Evolutionary conservation across 2,888 invertebrate genomes (phyloP), one percentile per base, ranked within the genome.

Genomic region (Lasioglossum marginatum): DNA sequence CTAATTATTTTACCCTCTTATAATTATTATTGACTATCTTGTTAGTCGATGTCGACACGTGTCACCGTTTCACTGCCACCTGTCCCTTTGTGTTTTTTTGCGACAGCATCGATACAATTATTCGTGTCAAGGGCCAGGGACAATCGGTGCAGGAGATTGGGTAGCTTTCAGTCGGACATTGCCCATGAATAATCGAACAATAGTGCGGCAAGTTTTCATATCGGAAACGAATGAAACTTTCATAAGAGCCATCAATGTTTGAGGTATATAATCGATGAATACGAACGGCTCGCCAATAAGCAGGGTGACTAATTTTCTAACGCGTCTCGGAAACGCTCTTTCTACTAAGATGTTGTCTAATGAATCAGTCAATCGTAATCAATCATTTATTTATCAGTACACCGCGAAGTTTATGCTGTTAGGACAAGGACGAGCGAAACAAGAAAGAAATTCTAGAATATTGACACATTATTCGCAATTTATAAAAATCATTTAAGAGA

Each of bases 171-270:
- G 52, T 27, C 52, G 45, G 74, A 78, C 87, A n/a, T 66, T 77
- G 6, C 34, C 23, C 19, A 31, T 86, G 71, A 86, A 86, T 86
- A 86, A 86, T 86, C 75, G 77, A 86, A 27, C 19, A 27, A 78
- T 37, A n/a, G 45, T 60, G 70, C 27, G 37, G 45, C 37, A n/a
- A 68, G 19, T 77, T 74, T 77, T 78, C 57, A 43, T 76, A 86
- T 77, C 43, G 86, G 66, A 40, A 68, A 43, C 86, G 45, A 68
- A 79, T 75, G 72, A 83, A 80, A 75, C 16, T 87, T 83, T 87
- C 66, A 87, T 83, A 34, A 12, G 4, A 23, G 19, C 16, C 66
- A 83, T 87, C 83, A 70, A 87, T 83, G 68, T 45, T 77, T 43
- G 34, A 77, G 19, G 19, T 60, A 43, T n/a, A 40, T 48, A 31